Base-by-base conservation (phyloP, 2,797 vertebrate species). In the Gymnothorax reevesii region DNA sequence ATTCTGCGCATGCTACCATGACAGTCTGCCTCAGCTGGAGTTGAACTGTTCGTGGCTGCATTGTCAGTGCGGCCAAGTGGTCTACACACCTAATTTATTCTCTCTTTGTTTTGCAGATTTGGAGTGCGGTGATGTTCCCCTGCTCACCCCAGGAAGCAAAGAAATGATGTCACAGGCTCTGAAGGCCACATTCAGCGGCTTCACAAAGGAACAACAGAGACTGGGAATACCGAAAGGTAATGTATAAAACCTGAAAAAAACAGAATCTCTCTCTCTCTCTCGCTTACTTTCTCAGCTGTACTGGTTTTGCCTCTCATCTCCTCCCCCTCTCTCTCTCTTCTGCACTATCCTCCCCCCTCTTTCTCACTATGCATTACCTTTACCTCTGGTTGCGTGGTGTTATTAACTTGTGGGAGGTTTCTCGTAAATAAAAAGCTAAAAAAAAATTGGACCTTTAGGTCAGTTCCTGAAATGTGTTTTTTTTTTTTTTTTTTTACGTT, bases 161-260 rank as follows among this genome's bases (percentile, higher is more conserved):
- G 98, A 99, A 92, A 99, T 99, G 98, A 99, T 99, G 99, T 99
- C 98, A 86, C 98, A 99, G 94, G 99, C 99, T 0, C 88, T 99
- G 91, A 98, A 98, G 92, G 98, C 97, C 91, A 99, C 98, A 0
- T 99, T 99, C 94, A 99, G 98, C 0, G 99, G 98, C 88, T 99
- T 99, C 79, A 96, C 97, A 10, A 99, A 99, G 93, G 99, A 99
- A 71, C 99, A 99, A 88, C 98, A 97, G 90, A 94, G 98, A 57
- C 96, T 99, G 89, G 97, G 97, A 88, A 99, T 99, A 88, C 98
- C 99, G 87, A 99, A 99, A 97, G 98, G 99, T 99, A 94, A 88
- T 86, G 25, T 69, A 17, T 22, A 85, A 79, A 83, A 17, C 69
- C 83, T 33, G 22, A 27, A 71, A 83, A 15, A 17, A 77, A 12